Evolutionary conservation across 2,797 vertebrate species (phyloP), one percentile per base, ranked within the genome.

Genomic region (Poeciliopsis gracilis): DNA sequence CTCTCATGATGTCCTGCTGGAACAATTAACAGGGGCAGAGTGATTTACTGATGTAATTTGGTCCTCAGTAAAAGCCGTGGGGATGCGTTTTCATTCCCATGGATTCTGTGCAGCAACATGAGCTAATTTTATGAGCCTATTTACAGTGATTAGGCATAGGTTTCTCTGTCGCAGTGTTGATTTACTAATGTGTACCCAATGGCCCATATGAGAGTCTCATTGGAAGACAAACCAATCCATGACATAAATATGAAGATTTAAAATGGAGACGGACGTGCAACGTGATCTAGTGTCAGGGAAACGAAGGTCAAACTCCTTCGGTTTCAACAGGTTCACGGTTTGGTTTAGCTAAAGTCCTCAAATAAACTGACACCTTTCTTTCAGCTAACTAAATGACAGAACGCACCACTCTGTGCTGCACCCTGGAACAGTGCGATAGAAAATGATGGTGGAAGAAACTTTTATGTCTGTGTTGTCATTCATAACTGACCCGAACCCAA

Each of bases 1-100:
- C 66, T 89, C 78, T 55, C 80, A 81, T 36, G 1, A 53, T 2
- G 73, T 63, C 55, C 46, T 77, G 75, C 77, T 72, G 82, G 49
- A 85, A 67, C 80, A 83, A 89, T 89, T 91, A 88, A 63, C 69
- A 13, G 74, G 79, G 57, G 76, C 72, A 79, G 7, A n/a, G 76
- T 73, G 84, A 86, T 84, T 84, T 88, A 84, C 61, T 41, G 77
- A 84, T 0, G 5, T 49, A 66, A 67, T 76, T 69, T 46, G 82
- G 49, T 74, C 59, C 36, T 84, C 55, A 47, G 61, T 82, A 46
- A 81, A 57, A 81, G 43, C 47, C 71, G 59, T 2, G 25, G 23
- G 11, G 23, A 28, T 25, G 23, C 1, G 66, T n/a, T 15, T 45
- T 69, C 66, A 45, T n/a, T n/a, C 23, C 38, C 23, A 70, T 70